These are phyloP conservation scores for Lepus americanus DNA, from an alignment of 2,113 vertebrate genomes.

Conservation along the genomic window DNA sequence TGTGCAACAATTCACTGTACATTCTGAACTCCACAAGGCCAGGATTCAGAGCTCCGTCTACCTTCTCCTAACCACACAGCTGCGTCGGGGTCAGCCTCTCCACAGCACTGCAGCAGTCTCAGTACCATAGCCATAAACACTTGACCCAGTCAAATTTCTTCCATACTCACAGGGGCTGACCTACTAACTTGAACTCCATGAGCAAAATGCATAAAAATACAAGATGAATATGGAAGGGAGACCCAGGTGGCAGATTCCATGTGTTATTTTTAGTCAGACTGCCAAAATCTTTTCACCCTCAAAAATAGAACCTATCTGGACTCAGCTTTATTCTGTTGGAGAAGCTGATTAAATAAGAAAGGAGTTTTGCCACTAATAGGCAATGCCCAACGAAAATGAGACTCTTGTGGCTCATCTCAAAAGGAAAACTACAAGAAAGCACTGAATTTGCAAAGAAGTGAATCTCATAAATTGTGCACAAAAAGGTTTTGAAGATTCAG, in stretches of 20 bases:
- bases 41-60: neutral
- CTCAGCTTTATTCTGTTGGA: slow-evolving; percentile 68
- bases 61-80: neutral
- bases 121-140: neutral
- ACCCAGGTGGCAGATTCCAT: slow-evolving; percentile 64
- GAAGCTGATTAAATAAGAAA: slow-evolving; percentile 82
- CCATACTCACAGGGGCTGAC: neutral
- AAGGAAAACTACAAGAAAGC: slow-evolving; percentile 80
- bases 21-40: slow-evolving; percentile 1
- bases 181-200: slow-evolving; percentile 52
- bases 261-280: slow-evolving; percentile 74
- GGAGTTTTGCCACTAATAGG: slow-evolving; percentile 78
- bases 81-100: neutral
- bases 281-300: slow-evolving; percentile 69
- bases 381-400: slow-evolving; percentile 77
- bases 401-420: slow-evolving; percentile 80
- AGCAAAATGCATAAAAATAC: slow-evolving; percentile 58
- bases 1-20: neutral
- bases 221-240: slow-evolving; percentile 66
- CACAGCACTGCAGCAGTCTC: neutral
- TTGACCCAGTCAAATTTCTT: slow-evolving; percentile 26
- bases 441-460: slow-evolving; percentile 80
- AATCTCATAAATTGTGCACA: slow-evolving; percentile 81
- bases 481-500: slow-evolving; percentile 85
- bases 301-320: slow-evolving; percentile 74